Evolutionary conservation across 2,888 invertebrate genomes (phyloP).

Genomic region (Elegia similella): DNA sequence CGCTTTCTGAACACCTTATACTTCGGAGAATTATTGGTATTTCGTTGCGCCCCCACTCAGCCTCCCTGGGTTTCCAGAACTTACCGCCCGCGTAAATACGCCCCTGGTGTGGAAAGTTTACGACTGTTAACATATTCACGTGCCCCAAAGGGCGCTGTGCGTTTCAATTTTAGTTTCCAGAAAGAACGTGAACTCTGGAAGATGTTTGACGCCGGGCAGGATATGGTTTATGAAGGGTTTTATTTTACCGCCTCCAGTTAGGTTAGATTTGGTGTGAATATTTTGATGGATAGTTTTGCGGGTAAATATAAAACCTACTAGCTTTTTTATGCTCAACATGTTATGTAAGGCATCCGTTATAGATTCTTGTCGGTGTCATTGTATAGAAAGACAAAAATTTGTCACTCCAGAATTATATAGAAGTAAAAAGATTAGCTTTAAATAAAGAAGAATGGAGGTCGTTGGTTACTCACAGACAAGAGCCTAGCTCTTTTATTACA

Average conservation of each 20-base stretch:
- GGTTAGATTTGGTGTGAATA: not conserved
- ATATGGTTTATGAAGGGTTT: not conserved
- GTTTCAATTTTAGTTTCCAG: constrained; percentile 14
- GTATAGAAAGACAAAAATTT: too few relatives aligned
- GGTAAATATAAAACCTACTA: not conserved
- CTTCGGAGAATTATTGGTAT: too few relatives aligned
- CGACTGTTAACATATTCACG: constrained; percentile 8
- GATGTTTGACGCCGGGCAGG: not conserved
- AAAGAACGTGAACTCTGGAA: constrained; percentile 1
- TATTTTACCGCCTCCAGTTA: not conserved
- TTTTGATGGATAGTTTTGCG: not conserved
- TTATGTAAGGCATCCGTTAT: too few relatives aligned
- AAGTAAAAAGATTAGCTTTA: too few relatives aligned
- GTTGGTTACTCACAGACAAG: too few relatives aligned
- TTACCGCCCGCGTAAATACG: not conserved
- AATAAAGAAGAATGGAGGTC: too few relatives aligned
- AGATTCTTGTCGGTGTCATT: too few relatives aligned
- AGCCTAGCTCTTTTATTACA: too few relatives aligned
- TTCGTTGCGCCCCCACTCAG: not conserved
- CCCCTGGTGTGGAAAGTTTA: not conserved
- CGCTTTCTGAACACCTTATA: too few relatives aligned
- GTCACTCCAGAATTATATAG: too few relatives aligned
- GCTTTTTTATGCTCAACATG: not conserved
- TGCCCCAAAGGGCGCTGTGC: constrained; percentile 4
- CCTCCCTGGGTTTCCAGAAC: not conserved